Percentiles rank a stretch among this genome's conserved stretches.
Conservation (phyloP, 2,113 vertebrate species). For the Bettongia penicillata region DNA sequence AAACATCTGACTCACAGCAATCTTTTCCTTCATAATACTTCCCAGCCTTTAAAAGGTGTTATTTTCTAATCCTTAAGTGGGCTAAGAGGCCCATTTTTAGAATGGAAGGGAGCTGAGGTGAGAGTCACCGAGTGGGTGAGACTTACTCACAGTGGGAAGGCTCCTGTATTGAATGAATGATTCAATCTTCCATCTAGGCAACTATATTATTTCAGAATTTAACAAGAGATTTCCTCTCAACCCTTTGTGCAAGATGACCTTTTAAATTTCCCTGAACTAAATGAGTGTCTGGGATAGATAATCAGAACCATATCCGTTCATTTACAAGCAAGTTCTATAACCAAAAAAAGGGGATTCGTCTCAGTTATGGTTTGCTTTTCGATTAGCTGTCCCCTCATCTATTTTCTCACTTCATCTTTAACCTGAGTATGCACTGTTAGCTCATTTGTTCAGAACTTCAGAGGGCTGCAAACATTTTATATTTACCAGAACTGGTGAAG, state of each 20-base stretch:
- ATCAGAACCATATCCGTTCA: not conserved
- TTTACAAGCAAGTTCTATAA: not conserved
- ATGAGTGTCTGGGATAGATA: not conserved
- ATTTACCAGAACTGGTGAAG: constrained; percentile 34
- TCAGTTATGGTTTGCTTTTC: not conserved
- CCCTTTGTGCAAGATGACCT: constrained; percentile 11
- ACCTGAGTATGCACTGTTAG: constrained; percentile 15
- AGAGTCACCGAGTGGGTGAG: not conserved
- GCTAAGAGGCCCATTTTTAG: constrained; percentile 2
- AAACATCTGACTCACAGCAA: not conserved
- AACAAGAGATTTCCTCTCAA: constrained; percentile 23
- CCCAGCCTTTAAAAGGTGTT: constrained; percentile 2
- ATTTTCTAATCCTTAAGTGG: constrained; percentile 1
- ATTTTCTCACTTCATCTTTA: not conserved
- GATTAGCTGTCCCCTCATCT: not conserved
- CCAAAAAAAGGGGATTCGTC: not conserved
- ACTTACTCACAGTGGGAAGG: not conserved
- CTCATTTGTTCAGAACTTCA: not conserved
- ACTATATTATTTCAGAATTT: not conserved
- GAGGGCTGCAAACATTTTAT: constrained; percentile 24
- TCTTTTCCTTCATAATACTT: not conserved
- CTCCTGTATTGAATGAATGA: not conserved
- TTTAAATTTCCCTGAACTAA: not conserved
- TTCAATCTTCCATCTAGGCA: not conserved
- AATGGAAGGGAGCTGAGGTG: constrained; percentile 1